Evolutionary conservation across 1,140 invertebrate species (phyloP), one percentile per base, ranked within the genome.

Genomic region (Zaprionus lachaisei): DNA sequence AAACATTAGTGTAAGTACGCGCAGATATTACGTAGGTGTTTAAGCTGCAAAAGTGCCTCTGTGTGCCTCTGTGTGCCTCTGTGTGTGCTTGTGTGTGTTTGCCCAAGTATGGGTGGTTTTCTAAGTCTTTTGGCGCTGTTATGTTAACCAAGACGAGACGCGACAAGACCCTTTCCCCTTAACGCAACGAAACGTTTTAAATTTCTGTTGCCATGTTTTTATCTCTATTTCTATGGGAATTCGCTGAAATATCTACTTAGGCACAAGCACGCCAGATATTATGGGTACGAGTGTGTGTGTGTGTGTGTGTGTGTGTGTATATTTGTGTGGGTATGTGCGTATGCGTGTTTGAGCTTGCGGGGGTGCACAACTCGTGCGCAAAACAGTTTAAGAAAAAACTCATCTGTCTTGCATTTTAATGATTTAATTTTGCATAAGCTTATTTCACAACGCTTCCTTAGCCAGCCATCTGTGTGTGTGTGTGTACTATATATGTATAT

Each of bases 371-470:
- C 64, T 85, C 82, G 79, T 85, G 82, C 82, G 82, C 82, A 85
- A 81, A 85, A 85, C 82, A 85, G 82, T 85, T 85, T 85, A 85
- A 75, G 75, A 85, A 84, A 85, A 81, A 79, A 79, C 80, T 81
- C 71, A 81, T 85, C 82, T 85, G 82, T 67, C 82, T 79, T 79
- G 82, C 82, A 85, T 85, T 85, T 81, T 85, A 85, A 85, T 85
- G 82, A 85, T 85, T 85, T 85, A 85, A 85, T 85, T 85, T 85
- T 85, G 82, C 82, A 85, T 85, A 81, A 81, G 82, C 82, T 81
- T 79, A 70, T 81, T 61, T 69, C 66, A 63, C 55, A 62, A 77
- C 34, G 61, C 28, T 49, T 49, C 12, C 54, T 67, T 51, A 55
- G 44, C 49, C 31, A 31, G 14, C 7, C 60, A n/a, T 34, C 20